phyloP scores from a whole-genome alignment of 2,113 vertebrate genomes.

The Eurypyga helias region DNA sequence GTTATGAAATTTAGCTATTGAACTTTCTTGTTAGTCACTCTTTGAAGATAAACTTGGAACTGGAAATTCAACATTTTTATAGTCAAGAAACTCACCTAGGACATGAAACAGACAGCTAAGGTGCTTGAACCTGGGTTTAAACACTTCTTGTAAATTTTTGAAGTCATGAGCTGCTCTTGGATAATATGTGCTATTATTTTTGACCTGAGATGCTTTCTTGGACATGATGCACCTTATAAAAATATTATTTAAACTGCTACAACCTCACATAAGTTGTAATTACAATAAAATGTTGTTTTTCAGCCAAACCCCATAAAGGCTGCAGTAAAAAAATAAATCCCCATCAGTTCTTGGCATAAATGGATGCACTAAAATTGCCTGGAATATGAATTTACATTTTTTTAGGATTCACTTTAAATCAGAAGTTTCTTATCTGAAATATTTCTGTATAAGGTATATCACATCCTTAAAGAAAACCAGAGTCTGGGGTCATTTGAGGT shows the following conservation, averaged over 20 bases:
- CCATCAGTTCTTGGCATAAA: not conserved
- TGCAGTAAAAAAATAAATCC: not conserved
- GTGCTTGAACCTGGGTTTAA: not conserved
- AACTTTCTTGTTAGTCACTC: not conserved
- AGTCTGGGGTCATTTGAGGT: not conserved
- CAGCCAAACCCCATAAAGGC: slow-evolving; percentile 1
- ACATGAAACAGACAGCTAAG: not conserved
- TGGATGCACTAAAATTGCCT: not conserved
- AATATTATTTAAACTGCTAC: slow-evolving; percentile 18
- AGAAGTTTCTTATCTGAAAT: not conserved
- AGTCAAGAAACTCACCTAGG: slow-evolving; percentile 16
- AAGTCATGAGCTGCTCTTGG: not conserved
- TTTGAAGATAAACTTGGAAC: slow-evolving; percentile 15
- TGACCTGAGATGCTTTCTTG: slow-evolving; percentile 45
- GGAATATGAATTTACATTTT: not conserved
- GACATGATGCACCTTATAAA: not conserved
- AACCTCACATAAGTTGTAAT: slow-evolving; percentile 2
- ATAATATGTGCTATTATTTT: not conserved
- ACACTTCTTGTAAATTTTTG: slow-evolving; percentile 1
- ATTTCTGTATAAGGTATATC: not conserved
- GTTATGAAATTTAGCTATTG: not conserved
- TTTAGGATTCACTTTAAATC: not conserved
- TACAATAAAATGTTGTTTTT: slow-evolving; percentile 34
- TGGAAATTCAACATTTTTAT: slow-evolving; percentile 28
- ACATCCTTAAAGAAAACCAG: not conserved